Conservation (phyloP, 2,888 invertebrate species). For the Apodemia hepburni region DNA sequence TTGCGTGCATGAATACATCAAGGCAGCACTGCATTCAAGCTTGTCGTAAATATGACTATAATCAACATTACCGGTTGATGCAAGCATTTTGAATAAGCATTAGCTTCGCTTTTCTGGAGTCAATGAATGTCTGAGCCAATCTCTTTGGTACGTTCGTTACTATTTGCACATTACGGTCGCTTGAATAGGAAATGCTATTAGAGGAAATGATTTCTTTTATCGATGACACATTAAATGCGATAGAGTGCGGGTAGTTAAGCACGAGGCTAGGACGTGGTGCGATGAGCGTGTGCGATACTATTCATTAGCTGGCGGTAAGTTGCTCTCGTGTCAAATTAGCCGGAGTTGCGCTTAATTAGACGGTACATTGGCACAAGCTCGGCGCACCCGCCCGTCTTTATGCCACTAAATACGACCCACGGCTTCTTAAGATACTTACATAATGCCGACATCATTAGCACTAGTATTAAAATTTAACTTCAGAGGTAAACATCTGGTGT, state of each 20-base stretch:
- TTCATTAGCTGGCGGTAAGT: slow-evolving; percentile 69
- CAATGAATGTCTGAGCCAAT: slow-evolving; percentile 44
- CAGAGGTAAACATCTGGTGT: too few relatives aligned
- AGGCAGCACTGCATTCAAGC: slow-evolving; percentile 42
- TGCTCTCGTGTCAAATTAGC: slow-evolving; percentile 75
- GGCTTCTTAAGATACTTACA: slow-evolving; percentile 28
- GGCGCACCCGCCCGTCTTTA: slow-evolving; percentile 36
- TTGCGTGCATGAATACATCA: slow-evolving; percentile 54
- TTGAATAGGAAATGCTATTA: slow-evolving; percentile 34
- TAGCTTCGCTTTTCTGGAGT: slow-evolving; percentile 51
- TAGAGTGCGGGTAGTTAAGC: slow-evolving; percentile 45
- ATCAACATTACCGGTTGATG: slow-evolving; percentile 61
- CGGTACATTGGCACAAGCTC: slow-evolving; percentile 39
- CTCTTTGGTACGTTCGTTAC: slow-evolving; percentile 30
- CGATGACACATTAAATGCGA: slow-evolving; percentile 47
- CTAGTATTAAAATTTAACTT: slow-evolving; percentile 12
- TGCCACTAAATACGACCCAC: slow-evolving; percentile 21
- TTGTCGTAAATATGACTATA: slow-evolving; percentile 55
- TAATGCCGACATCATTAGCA: slow-evolving; percentile 32
- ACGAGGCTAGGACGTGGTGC: slow-evolving; percentile 54
- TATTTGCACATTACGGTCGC: slow-evolving; percentile 27
- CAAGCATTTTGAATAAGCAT: slow-evolving; percentile 57
- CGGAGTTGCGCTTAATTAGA: slow-evolving; percentile 70
- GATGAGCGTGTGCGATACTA: slow-evolving; percentile 78
- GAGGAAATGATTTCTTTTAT: slow-evolving; percentile 52